These are phyloP conservation scores for Podocnemis expansa DNA, from an alignment of 2,113 vertebrate species.

Conservation along the genomic window DNA sequence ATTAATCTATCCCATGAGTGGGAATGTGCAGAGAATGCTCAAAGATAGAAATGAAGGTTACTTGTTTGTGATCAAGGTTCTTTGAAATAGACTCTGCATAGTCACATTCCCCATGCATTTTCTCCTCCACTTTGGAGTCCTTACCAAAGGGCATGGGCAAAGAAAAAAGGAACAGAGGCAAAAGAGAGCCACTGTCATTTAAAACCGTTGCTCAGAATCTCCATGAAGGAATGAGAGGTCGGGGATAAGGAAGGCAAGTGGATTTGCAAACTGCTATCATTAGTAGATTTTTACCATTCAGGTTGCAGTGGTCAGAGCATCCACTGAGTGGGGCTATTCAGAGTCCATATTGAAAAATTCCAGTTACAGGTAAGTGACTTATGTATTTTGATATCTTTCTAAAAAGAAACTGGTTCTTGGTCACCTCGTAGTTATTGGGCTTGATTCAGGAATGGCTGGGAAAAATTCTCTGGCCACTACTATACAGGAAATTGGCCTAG, in stretches of 20 bases:
- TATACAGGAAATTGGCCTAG: not conserved
- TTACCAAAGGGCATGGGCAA: no score
- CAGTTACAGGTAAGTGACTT: not conserved
- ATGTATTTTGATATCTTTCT: not conserved
- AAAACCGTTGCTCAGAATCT: no score
- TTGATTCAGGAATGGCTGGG: not conserved
- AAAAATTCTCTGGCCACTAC: not conserved
- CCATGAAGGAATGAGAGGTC: no score
- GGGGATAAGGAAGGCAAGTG: no score
- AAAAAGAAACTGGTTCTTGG: not conserved
- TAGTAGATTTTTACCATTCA: no score
- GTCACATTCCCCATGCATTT: not conserved
- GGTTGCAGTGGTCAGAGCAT: not conserved
- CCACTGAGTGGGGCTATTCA: not conserved
- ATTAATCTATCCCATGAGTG: not conserved
- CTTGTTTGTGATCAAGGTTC: not conserved
- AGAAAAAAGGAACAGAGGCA: not conserved
- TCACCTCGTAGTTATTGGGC: not conserved
- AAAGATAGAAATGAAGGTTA: not conserved
- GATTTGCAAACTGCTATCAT: no score
- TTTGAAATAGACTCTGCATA: not conserved
- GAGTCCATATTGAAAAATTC: not conserved
- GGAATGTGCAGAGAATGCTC: not conserved
- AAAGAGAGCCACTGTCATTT: no score
- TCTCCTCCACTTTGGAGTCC: no score